phyloP scores from a whole-genome alignment of 2,888 invertebrate genomes.

The Osmoderma eremita region DNA sequence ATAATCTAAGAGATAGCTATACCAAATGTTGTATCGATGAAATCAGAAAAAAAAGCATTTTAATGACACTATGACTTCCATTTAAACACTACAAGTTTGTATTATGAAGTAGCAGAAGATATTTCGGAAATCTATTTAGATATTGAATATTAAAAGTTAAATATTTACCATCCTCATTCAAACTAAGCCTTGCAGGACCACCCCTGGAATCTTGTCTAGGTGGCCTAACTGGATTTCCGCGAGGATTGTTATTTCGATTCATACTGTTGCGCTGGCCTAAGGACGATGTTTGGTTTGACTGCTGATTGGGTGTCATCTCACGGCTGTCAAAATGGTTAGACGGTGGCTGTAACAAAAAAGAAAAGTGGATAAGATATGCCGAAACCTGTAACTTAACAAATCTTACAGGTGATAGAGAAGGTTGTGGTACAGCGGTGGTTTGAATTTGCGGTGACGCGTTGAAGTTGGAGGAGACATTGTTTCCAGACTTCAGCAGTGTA shows the following conservation, averaged over 20 bases:
- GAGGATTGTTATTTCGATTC: constrained; percentile 44
- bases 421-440: constrained; percentile 44
- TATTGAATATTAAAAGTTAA: too few species aligned
- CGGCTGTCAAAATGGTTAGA: constrained; percentile 61
- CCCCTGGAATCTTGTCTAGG: constrained; percentile 57
- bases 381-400: background rate
- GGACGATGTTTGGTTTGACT: constrained; percentile 44
- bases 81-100: too few species aligned
- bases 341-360: constrained; percentile 58
- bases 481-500: constrained; percentile 78
- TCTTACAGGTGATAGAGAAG: constrained; percentile 64
- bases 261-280: constrained; percentile 48
- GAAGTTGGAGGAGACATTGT: constrained; percentile 48
- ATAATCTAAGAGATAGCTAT: too few species aligned
- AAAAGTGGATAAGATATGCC: background rate
- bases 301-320: constrained; percentile 52
- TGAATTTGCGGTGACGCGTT: constrained; percentile 50
- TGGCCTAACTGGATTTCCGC: constrained; percentile 50
- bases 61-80: too few species aligned
- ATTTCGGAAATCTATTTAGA: too few species aligned
- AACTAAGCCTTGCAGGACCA: constrained; percentile 54
- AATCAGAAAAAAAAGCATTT: too few species aligned
- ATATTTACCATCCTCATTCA: constrained; percentile 57
- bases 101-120: too few species aligned
- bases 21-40: too few species aligned